Conservation (phyloP, 2,113 vertebrate genomes). For the Oriolus oriolus region DNA sequence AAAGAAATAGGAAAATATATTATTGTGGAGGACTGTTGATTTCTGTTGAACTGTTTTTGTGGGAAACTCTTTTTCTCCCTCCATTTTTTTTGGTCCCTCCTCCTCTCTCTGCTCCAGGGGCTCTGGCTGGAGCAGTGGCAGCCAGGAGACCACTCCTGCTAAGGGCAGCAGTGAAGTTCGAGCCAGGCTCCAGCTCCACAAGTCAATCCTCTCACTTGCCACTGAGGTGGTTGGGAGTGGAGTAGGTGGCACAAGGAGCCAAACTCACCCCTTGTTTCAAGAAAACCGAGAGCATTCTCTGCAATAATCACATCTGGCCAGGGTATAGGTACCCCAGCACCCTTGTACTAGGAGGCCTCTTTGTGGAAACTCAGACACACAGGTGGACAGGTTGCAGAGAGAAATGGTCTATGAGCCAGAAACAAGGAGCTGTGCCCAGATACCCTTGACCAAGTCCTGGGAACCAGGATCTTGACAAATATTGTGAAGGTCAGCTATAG, state of each 20-base stretch:
- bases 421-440: neutral
- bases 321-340: neutral
- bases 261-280: neutral
- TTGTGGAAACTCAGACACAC: neutral
- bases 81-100: neutral
- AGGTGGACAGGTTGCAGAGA: neutral
- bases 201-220: neutral
- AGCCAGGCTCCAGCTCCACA: neutral
- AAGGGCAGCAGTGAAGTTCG: neutral
- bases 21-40: neutral
- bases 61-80: neutral
- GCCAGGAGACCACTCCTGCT: neutral
- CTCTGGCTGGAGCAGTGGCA: neutral
- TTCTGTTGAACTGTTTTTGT: neutral
- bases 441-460: neutral
- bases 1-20: neutral
- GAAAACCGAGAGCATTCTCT: neutral
- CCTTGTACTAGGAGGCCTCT: neutral
- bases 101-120: neutral
- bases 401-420: neutral
- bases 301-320: neutral
- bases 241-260: neutral
- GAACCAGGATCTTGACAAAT: neutral
- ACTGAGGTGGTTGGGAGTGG: fast-evolving
- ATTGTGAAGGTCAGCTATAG: neutral